Percentiles rank a stretch among this genome's conserved stretches.
phyloP scores from a whole-genome alignment of 2,888 invertebrate species.

The Craniophora ligustri region DNA sequence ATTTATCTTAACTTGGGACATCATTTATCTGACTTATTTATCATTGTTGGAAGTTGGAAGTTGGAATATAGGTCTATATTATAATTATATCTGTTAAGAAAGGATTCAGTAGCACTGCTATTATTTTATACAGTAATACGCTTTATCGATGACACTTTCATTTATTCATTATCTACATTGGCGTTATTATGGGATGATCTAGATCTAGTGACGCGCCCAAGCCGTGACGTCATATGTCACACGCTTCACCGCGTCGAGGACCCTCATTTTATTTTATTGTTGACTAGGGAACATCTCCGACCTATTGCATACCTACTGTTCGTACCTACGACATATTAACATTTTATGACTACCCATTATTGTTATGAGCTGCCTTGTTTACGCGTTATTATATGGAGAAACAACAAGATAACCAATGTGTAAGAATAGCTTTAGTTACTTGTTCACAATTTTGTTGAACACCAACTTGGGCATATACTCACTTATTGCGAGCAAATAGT shows the following conservation, averaged over 20 bases:
- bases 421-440: background rate
- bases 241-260: slow-evolving; percentile 53
- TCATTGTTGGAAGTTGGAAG: no score
- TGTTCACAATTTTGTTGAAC: no score
- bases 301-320: slow-evolving; percentile 39
- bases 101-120: no score
- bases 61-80: no score
- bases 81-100: no score
- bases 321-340: slow-evolving; percentile 48
- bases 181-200: slow-evolving; percentile 24
- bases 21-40: no score
- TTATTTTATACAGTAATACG: no score
- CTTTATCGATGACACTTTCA: no score
- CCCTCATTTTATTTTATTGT: slow-evolving; percentile 74
- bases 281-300: slow-evolving; percentile 53
- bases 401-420: slow-evolving; percentile 16
- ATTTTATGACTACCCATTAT: slow-evolving; percentile 48
- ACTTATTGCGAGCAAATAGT: no score
- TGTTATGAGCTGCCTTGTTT: slow-evolving; percentile 55
- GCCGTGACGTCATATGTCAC: slow-evolving; percentile 62
- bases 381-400: slow-evolving; percentile 36
- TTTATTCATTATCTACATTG: no score
- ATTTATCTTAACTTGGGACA: no score
- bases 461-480: no score
- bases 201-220: slow-evolving; percentile 59